phyloP scores from a whole-genome alignment of 2,888 invertebrate species.

The Epinotia bilunana region DNA sequence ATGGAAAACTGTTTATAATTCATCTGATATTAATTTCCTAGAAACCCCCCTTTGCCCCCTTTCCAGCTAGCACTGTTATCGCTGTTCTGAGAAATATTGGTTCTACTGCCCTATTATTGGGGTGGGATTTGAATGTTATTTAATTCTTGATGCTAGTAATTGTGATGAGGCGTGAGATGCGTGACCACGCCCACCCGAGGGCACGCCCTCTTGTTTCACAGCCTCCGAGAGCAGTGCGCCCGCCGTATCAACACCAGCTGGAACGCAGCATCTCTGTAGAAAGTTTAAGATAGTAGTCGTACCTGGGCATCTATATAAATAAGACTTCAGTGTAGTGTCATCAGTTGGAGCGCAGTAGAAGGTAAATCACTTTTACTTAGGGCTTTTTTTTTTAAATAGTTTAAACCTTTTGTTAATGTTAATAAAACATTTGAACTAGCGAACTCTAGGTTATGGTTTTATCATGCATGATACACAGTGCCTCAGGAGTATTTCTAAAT shows the following conservation, averaged over 20 bases:
- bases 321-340: not conserved
- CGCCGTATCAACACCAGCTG: conserved; percentile 11
- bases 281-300: not conserved
- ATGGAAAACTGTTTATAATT: not conserved
- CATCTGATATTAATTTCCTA: not conserved
- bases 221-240: conserved; percentile 1
- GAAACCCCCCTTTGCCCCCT: not conserved
- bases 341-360: not conserved
- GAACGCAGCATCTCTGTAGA: not conserved
- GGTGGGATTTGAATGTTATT: conserved; percentile 4
- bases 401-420: too few species aligned
- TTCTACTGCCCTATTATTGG: not conserved
- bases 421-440: too few species aligned
- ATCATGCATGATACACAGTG: too few species aligned
- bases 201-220: conserved; percentile 23
- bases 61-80: not conserved
- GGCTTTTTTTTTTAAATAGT: not conserved
- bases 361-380: not conserved
- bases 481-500: too few species aligned
- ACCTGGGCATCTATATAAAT: not conserved
- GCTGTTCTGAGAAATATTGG: conserved; percentile 4
- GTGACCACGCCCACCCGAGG: conserved; percentile 11
- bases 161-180: conserved; percentile 1
- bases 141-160: conserved; percentile 4
- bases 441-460: too few species aligned